A percentile compares a stretch with the other conserved stretches of the same genome.
phyloP scores from a whole-genome alignment of 1,140 invertebrate genomes.

The Hestina assimilis region DNA sequence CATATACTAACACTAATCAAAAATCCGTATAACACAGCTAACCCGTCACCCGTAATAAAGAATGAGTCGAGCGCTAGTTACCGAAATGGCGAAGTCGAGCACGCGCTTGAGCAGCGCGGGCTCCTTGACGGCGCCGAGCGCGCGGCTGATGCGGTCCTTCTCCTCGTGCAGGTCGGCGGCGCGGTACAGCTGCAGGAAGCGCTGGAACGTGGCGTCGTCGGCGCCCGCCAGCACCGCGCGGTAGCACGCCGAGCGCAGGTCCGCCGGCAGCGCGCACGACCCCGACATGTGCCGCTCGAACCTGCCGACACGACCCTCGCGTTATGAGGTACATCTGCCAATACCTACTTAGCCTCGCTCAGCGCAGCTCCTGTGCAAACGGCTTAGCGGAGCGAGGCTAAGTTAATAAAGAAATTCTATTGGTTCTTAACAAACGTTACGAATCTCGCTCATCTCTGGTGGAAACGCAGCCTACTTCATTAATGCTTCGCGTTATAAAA shows the following conservation, averaged over 20 bases:
- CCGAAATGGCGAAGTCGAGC: constrained; percentile 93
- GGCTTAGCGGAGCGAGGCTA: no score
- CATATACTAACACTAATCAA: no score
- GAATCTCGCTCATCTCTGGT: no score
- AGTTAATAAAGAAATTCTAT: no score
- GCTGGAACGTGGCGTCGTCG: constrained; percentile 85
- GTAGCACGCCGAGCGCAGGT: constrained; percentile 93
- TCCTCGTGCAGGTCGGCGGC: constrained; percentile 94
- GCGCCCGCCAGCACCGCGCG: constrained; percentile 87
- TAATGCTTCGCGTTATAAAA: no score
- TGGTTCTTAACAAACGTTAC: no score
- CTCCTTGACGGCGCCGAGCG: constrained; percentile 88
- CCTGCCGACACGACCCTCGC: constrained; percentile 63
- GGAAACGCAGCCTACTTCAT: no score
- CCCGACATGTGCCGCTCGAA: constrained; percentile 85
- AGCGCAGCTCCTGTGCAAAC: no score
- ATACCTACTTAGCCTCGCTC: no score
- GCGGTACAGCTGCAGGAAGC: constrained; percentile 90
- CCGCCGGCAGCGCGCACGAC: constrained; percentile 86
- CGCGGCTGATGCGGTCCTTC: constrained; percentile 91
- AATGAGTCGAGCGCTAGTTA: constrained; percentile 47
- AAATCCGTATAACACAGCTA: no score
- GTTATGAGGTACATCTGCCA: no score
- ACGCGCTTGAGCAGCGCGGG: constrained; percentile 85
- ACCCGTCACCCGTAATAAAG: no score